Conservation (phyloP, 2,113 vertebrate genomes). For the Lepisosteus oculatus region DNA sequence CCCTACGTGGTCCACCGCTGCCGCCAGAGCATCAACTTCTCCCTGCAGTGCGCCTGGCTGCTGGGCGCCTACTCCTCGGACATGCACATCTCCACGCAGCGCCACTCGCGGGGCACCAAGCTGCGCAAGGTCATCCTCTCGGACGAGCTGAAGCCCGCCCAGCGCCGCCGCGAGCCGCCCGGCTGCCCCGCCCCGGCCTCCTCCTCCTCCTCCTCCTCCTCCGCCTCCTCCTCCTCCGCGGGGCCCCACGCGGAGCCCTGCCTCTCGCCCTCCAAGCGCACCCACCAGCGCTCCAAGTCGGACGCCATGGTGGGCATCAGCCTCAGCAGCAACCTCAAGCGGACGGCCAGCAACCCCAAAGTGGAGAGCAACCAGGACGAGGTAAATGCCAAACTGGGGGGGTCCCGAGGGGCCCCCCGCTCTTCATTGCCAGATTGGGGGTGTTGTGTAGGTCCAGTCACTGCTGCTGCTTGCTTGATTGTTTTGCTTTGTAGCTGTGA, state of each 20-base stretch:
- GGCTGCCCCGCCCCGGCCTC: conserved; percentile 40
- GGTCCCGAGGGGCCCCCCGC: too few species aligned
- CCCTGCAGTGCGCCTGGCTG: conserved; percentile 86
- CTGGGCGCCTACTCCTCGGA: conserved; percentile 90
- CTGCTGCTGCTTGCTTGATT: too few species aligned
- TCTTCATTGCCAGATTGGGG: too few species aligned
- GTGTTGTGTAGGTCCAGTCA: too few species aligned
- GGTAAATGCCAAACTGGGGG: conserved; percentile 52
- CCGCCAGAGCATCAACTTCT: conserved; percentile 91
- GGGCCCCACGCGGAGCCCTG: conserved; percentile 57
- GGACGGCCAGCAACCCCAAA: conserved; percentile 94
- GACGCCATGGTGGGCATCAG: conserved; percentile 89
- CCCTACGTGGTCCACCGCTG: conserved; percentile 96
- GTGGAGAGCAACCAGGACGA: conserved; percentile 90
- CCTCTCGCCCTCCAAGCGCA: conserved; percentile 89
- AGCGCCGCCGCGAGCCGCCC: conserved; percentile 66
- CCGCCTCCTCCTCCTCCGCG: conserved; percentile 28
- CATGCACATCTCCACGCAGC: conserved; percentile 97
- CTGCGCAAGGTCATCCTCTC: conserved; percentile 89
- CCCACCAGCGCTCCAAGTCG: conserved; percentile 95
- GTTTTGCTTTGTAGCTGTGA: too few species aligned
- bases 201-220: conserved; percentile 17
- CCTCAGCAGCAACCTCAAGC: conserved; percentile 89
- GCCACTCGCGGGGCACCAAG: conserved; percentile 89
- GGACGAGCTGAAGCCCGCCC: conserved; percentile 84